phyloP scores from a whole-genome alignment of 2,797 vertebrate species.

The Rhinatrema bivittatum region DNA sequence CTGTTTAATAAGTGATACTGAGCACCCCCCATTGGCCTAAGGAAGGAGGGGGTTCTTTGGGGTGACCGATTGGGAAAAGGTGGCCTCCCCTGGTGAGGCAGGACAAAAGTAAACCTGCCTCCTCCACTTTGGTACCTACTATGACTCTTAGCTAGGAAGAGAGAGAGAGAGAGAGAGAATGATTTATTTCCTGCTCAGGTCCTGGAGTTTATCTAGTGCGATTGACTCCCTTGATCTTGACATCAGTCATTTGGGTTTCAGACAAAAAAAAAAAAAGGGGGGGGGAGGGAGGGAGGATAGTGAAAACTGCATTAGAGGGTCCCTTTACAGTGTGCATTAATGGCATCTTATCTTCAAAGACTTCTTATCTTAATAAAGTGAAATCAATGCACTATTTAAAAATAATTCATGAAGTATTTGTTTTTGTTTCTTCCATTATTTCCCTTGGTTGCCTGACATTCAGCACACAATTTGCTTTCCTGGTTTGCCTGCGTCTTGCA shows the following conservation, averaged over 20 bases:
- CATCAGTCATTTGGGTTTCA: constrained; percentile 56
- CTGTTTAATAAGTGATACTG: constrained; percentile 79
- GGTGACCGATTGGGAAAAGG: constrained; percentile 47
- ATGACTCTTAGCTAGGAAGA: constrained; percentile 45
- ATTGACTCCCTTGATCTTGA: constrained; percentile 70
- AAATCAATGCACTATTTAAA: constrained; percentile 29
- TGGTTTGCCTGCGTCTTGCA: no score
- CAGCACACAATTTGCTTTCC: no score
- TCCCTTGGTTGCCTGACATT: no score
- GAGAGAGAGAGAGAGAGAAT: no score
- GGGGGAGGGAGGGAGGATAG: no score
- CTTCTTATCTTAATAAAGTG: constrained; percentile 27
- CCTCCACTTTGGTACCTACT: constrained; percentile 42
- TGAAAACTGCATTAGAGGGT: constrained; percentile 57
- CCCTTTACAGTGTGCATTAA: constrained; percentile 55
- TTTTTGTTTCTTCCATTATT: no score
- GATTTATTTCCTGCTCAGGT: constrained; percentile 60
- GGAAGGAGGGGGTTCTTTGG: constrained; percentile 57
- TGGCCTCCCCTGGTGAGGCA: constrained; percentile 52
- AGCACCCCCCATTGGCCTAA: constrained; percentile 63
- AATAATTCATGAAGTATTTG: background rate
- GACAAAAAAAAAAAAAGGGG: constrained; percentile 31
- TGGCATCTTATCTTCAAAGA: constrained; percentile 65
- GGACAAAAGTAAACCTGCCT: constrained; percentile 35
- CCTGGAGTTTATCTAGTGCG: constrained; percentile 63